phyloP scores from a whole-genome alignment of 1,140 invertebrate genomes.

The Rhagoletis pomonella region DNA sequence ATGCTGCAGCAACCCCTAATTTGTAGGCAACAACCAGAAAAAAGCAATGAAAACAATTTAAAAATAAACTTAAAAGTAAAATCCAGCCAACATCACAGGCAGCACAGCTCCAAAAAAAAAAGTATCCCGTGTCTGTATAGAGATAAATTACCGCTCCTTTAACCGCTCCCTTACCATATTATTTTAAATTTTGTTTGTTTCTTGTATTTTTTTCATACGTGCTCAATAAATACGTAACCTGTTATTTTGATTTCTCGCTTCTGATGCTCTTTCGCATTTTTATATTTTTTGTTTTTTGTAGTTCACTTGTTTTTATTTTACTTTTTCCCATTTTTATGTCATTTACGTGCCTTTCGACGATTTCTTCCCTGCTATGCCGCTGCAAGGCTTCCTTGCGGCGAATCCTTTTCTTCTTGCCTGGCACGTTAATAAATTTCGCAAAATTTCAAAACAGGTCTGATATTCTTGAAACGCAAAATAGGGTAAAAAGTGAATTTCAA shows the following conservation, averaged over 20 bases:
- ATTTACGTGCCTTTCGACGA: constrained; percentile 43
- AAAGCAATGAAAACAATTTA: not conserved
- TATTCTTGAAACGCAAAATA: not conserved
- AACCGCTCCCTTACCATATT: too few species aligned
- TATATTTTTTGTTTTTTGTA: not conserved
- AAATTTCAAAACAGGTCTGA: constrained; percentile 16
- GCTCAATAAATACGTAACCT: constrained; percentile 29
- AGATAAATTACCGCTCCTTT: not conserved
- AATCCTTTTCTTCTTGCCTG: constrained; percentile 10
- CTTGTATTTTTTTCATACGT: not conserved
- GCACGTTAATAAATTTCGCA: constrained; percentile 10
- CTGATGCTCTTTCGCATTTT: not conserved
- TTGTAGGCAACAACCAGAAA: not conserved
- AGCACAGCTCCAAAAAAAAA: constrained; percentile 22
- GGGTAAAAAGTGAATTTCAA: not conserved
- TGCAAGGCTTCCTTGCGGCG: constrained; percentile 20
- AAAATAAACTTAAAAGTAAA: not conserved
- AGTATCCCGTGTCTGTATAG: not conserved
- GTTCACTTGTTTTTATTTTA: not conserved
- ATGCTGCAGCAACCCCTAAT: constrained; percentile 29
- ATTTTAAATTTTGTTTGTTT: too few species aligned
- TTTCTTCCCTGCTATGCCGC: constrained; percentile 19
- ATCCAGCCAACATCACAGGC: not conserved
- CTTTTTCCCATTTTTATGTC: constrained; percentile 8
- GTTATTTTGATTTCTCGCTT: constrained; percentile 49